Conservation (phyloP, 2,888 invertebrate genomes). For the Agrotis clavis region DNA sequence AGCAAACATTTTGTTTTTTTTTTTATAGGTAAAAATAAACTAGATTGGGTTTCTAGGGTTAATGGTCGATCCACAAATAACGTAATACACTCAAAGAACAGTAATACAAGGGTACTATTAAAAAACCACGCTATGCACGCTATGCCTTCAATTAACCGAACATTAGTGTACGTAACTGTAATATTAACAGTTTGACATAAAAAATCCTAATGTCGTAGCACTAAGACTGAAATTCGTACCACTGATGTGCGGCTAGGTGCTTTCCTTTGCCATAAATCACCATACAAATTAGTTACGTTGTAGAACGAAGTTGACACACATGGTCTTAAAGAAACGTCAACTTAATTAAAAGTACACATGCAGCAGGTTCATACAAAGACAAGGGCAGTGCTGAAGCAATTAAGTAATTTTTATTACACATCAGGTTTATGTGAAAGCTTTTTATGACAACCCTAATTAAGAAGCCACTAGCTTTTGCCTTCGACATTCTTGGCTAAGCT, state of each 20-base stretch:
- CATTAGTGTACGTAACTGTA: not conserved
- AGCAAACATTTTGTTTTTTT: no score
- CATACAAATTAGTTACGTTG: constrained; percentile 15
- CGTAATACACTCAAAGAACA: not conserved
- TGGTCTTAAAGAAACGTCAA: constrained; percentile 9
- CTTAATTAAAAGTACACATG: constrained; percentile 51
- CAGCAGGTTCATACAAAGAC: constrained; percentile 4
- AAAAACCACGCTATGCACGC: not conserved
- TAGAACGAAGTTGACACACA: constrained; percentile 13
- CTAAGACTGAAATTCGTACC: not conserved
- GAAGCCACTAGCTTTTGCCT: not conserved
- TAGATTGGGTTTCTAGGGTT: no score
- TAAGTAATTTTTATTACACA: constrained; percentile 58
- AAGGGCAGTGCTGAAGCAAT: constrained; percentile 29
- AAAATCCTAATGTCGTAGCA: not conserved
- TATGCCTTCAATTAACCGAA: not conserved
- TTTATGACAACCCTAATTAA: constrained; percentile 56
- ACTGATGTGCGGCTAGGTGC: not conserved
- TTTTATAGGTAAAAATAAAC: no score
- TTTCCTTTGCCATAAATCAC: not conserved
- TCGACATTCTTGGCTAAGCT: no score
- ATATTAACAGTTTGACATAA: not conserved
- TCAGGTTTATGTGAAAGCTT: constrained; percentile 31
- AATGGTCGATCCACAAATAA: no score
- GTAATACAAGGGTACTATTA: not conserved